These are phyloP conservation scores for Platyscapa corneri DNA, from an alignment of 1,140 invertebrate species.

Conservation along the genomic window DNA sequence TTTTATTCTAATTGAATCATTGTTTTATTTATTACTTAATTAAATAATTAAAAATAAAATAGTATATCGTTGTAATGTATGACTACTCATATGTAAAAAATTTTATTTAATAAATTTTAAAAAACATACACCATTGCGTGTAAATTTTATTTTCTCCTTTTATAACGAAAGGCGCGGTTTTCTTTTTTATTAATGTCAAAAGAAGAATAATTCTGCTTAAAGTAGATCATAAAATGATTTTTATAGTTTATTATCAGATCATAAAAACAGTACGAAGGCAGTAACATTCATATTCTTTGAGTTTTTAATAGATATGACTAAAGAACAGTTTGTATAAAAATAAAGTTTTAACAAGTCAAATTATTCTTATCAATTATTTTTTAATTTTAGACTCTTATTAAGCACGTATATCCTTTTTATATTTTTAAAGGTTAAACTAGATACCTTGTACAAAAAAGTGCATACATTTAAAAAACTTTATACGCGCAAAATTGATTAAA, in stretches of 20 bases:
- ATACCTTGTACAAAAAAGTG: too few relatives aligned
- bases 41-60: too few relatives aligned
- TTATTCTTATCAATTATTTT: neutral
- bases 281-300: neutral
- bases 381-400: too few relatives aligned
- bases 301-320: neutral
- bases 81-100: neutral
- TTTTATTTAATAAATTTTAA: neutral
- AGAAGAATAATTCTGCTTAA: neutral
- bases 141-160: conserved; percentile 1
- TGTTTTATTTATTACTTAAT: too few relatives aligned
- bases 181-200: neutral
- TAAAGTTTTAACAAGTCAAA: neutral
- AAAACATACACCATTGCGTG: neutral
- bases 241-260: neutral
- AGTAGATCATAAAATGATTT: neutral
- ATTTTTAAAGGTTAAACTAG: too few relatives aligned
- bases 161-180: neutral
- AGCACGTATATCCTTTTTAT: too few relatives aligned
- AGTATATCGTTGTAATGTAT: too few relatives aligned
- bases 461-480: too few relatives aligned
- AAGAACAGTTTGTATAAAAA: neutral
- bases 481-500: too few relatives aligned
- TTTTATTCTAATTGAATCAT: too few relatives aligned
- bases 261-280: neutral